These are phyloP conservation scores for Halichoeres trimaculatus DNA, from an alignment of 2,113 vertebrate genomes.

Conservation along the genomic window DNA sequence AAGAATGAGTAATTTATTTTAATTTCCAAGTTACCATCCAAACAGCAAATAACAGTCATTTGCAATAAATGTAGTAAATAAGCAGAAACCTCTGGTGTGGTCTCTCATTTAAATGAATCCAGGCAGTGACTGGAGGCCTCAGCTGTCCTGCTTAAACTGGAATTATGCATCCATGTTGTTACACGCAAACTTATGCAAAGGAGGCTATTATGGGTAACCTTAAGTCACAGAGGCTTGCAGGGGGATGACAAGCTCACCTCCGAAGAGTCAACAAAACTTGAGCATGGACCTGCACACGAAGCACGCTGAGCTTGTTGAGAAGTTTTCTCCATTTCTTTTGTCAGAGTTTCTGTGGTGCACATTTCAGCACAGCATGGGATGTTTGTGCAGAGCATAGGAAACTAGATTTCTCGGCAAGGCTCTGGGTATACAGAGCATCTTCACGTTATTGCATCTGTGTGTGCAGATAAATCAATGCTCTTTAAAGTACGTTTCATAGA, in stretches of 20 bases:
- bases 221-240: neutral
- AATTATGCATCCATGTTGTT: neutral
- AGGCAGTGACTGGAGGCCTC: neutral
- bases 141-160: neutral
- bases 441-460: neutral
- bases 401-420: neutral
- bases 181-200: neutral
- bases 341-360: neutral
- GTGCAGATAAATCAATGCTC: neutral
- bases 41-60: neutral
- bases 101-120: neutral
- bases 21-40: neutral
- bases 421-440: neutral
- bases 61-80: neutral
- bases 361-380: neutral
- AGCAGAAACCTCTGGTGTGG: neutral
- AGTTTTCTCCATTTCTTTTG: neutral
- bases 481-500: neutral
- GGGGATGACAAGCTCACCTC: constrained; percentile 2
- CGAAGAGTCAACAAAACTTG: neutral
- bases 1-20: neutral
- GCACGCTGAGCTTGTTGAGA: neutral
- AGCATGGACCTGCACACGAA: neutral
- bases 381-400: neutral
- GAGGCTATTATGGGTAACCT: neutral